Conservation (phyloP, 1,140 invertebrate species). For the Colletes gigas region DNA sequence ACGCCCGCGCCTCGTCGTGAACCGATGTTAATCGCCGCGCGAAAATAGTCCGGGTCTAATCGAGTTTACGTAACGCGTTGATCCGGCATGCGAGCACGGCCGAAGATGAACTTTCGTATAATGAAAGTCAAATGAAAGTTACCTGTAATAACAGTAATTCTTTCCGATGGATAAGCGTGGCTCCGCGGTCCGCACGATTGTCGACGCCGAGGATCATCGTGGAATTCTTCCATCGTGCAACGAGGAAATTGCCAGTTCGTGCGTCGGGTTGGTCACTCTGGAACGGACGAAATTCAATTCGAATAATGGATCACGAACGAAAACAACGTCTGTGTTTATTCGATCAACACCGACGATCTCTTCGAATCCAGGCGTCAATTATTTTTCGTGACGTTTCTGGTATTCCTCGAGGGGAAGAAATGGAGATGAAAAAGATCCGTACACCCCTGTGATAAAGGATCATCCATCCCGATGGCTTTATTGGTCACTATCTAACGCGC, state of each 20-base stretch:
- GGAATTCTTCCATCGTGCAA: not conserved
- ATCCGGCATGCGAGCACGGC: slow-evolving; percentile 8
- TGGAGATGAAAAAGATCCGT: too few relatives aligned
- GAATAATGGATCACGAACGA: too few relatives aligned
- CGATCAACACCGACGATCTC: too few relatives aligned
- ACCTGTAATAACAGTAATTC: slow-evolving; percentile 22
- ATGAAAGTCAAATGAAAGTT: slow-evolving; percentile 45
- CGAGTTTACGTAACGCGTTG: slow-evolving; percentile 24
- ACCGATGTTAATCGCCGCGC: slow-evolving; percentile 22
- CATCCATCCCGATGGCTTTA: not conserved
- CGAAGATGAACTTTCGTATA: slow-evolving; percentile 36
- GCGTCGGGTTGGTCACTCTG: too few relatives aligned
- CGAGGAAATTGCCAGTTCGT: not conserved
- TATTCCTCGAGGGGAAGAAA: too few relatives aligned
- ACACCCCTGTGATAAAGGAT: too few relatives aligned
- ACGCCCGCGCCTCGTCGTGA: slow-evolving; percentile 23
- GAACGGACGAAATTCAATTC: too few relatives aligned
- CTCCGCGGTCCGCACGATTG: not conserved
- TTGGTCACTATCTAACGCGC: too few relatives aligned
- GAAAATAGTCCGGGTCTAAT: slow-evolving; percentile 26
- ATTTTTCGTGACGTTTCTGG: too few relatives aligned
- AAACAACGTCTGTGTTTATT: too few relatives aligned
- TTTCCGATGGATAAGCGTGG: not conserved
- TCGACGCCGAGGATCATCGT: not conserved
- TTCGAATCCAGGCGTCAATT: too few relatives aligned